These are phyloP conservation scores for Eupleurogrammus muticus DNA, from an alignment of 2,797 vertebrate species.

Conservation along the genomic window DNA sequence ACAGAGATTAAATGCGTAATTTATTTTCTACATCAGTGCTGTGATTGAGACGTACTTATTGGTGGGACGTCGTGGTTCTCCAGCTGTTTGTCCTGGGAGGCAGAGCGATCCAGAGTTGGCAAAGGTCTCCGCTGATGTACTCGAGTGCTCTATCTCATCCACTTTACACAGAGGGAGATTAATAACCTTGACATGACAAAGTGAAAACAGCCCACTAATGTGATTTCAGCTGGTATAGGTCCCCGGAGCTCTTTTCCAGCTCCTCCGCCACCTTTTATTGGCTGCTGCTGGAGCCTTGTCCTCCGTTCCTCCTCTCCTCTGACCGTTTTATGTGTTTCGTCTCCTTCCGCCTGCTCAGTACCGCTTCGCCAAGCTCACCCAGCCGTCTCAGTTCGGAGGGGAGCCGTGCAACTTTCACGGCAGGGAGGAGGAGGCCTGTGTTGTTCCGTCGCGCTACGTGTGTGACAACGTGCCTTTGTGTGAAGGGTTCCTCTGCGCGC, in stretches of 20 bases:
- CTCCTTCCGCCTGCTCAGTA: constrained; percentile 79
- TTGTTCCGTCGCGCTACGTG: constrained; percentile 71
- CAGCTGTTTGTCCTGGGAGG: constrained; percentile 32
- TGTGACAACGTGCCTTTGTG: constrained; percentile 86
- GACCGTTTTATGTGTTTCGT: constrained; percentile 39
- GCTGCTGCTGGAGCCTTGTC: constrained; percentile 9
- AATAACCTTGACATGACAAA: constrained; percentile 76
- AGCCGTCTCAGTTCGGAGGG: constrained; percentile 90
- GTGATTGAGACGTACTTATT: constrained; percentile 4
- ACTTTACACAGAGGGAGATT: constrained; percentile 63
- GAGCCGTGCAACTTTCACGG: constrained; percentile 83
- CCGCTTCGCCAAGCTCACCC: constrained; percentile 85
- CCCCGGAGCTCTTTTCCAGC: constrained; percentile 46
- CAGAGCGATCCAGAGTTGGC: constrained; percentile 30
- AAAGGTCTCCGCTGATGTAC: constrained; percentile 55
- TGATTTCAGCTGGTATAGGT: constrained; percentile 62
- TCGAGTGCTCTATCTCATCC: constrained; percentile 58
- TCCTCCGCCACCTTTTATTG: constrained; percentile 38
- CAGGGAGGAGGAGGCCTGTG: constrained; percentile 87
- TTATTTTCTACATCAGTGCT: background rate
- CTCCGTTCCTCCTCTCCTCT: constrained; percentile 45
- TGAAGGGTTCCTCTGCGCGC: constrained; percentile 89
- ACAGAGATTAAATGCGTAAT: constrained; percentile 3
- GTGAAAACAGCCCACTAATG: constrained; percentile 71
- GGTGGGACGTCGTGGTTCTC: constrained; percentile 3